These are phyloP conservation scores for Chamaetylas fuelleborni DNA, from an alignment of 2,113 vertebrate genomes.

Conservation along the genomic window DNA sequence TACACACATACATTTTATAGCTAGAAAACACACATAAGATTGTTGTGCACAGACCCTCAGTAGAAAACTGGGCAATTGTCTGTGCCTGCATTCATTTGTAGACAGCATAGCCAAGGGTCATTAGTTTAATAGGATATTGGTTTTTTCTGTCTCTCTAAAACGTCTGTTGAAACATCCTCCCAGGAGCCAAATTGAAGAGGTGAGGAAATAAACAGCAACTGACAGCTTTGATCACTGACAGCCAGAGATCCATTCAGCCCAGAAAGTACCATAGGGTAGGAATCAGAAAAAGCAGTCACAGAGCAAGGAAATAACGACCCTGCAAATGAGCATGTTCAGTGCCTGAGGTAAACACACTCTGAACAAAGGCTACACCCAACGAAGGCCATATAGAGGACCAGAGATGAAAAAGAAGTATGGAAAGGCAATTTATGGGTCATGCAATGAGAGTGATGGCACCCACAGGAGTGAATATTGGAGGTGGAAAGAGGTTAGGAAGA, in stretches of 20 bases:
- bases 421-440: background rate
- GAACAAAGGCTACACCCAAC: background rate
- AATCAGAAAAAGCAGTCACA: background rate
- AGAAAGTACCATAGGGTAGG: background rate
- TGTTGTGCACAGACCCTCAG: background rate
- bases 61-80: constrained; percentile 25
- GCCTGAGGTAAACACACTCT: background rate
- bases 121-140: constrained; percentile 78
- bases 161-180: constrained; percentile 74
- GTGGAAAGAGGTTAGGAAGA: background rate
- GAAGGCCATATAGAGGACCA: background rate
- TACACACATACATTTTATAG: background rate
- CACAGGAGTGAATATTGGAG: background rate
- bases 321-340: background rate
- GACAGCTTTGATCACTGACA: constrained; percentile 66
- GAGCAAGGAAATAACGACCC: background rate
- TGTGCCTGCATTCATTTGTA: constrained; percentile 41
- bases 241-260: constrained; percentile 53
- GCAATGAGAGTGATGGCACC: background rate
- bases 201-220: constrained; percentile 75
- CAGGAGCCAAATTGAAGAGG: constrained; percentile 75
- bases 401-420: background rate
- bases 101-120: constrained; percentile 70
- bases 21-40: background rate
- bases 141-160: constrained; percentile 73